Base-by-base conservation (phyloP, 2,797 vertebrate species). In the Natrix natrix region DNA sequence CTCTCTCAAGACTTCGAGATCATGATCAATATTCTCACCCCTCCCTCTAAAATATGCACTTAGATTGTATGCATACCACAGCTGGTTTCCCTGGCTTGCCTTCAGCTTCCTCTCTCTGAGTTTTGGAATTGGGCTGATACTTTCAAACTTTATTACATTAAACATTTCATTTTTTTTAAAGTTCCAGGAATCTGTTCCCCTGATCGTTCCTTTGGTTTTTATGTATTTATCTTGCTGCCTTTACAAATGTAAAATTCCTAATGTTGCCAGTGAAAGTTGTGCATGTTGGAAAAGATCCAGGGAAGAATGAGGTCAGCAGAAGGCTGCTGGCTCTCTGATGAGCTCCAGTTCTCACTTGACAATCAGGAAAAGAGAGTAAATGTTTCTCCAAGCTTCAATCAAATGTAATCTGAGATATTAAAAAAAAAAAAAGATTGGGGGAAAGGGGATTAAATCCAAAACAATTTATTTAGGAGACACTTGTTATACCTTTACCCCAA, bases 151-250 rank as follows among this genome's bases (percentile, higher is more conserved):
- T 89, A 93, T 93, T 93, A 66, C 87, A 91, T 83, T 93, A 93
- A 93, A 91, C 24, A 86, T 91, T 93, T 91, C 26, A 28, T 86
- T 93, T 93, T 93, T 91, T 86, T 86, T 8, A 28, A 86, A 60
- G 69, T 93, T 89, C 69, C 90, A 91, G 93, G 93, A 93, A 93
- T 93, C 90, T 93, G 69, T 61, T 93, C 57, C 90, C 90, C 69
- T 86, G 93, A 89, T 91, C 87, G 66, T 91, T 93, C 83, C 52
- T 91, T 91, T 26, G 8, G 69, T 86, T 91, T 91, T 93, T 91
- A 91, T 93, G 87, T 93, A 91, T 93, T 93, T 93, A 93, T 93
- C 69, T 93, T 93, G 54, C 87, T 91, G 90, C 88, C 87, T 93
- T 93, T 89, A 93, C 87, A 91, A 93, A 93, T 89, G 90, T 89